Conservation (phyloP, 1,140 invertebrate species). For the Bactericera cockerelli region DNA sequence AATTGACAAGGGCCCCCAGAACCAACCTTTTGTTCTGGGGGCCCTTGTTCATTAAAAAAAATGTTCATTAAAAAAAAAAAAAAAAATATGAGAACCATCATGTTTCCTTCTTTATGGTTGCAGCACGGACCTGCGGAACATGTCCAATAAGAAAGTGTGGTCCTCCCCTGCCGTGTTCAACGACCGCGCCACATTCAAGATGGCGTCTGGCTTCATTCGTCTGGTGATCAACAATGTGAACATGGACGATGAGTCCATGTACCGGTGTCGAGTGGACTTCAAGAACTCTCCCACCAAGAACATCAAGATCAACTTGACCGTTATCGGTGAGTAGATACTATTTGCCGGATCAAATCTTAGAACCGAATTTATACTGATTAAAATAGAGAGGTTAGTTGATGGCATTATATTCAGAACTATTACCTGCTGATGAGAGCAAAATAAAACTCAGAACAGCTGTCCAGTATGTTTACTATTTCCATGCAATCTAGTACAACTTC, state of each 20-base stretch:
- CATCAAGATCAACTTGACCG: conserved; percentile 67
- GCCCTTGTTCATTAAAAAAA: neutral
- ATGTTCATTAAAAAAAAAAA: neutral
- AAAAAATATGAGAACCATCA: neutral
- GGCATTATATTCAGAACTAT: too few species aligned
- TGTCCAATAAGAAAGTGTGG: conserved; percentile 42
- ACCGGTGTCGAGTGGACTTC: conserved; percentile 76
- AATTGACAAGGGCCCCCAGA: too few species aligned
- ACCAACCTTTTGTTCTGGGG: neutral
- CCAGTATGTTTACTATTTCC: too few species aligned
- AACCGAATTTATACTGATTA: too few species aligned
- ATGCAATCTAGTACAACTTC: too few species aligned
- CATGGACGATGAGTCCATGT: conserved; percentile 60
- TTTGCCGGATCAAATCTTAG: too few species aligned
- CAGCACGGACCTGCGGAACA: neutral
- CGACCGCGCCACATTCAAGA: conserved; percentile 53
- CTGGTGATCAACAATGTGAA: conserved; percentile 54
- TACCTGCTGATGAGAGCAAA: too few species aligned
- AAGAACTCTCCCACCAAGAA: conserved; percentile 71
- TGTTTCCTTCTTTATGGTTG: neutral
- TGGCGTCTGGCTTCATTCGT: conserved; percentile 46
- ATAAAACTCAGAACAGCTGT: too few species aligned
- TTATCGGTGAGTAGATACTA: conserved; percentile 56
- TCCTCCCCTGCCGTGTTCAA: conserved; percentile 63
- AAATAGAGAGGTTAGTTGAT: too few species aligned